Evolutionary conservation across 2,888 invertebrate genomes (phyloP).

Genomic region (Drosophila melanosoma): DNA sequence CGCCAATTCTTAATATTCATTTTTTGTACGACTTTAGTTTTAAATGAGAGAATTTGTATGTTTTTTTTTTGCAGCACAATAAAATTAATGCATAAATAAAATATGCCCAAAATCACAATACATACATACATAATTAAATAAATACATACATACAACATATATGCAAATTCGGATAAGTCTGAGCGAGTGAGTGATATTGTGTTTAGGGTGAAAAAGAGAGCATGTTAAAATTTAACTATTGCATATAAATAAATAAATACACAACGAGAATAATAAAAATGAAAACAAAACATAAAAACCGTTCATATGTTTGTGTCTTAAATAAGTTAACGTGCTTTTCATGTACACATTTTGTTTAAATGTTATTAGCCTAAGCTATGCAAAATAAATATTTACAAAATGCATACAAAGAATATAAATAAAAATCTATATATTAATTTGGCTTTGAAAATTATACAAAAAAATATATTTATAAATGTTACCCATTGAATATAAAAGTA

Average conservation of each 20-base stretch:
- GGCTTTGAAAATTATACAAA: slow-evolving; percentile 20
- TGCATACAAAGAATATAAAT: slow-evolving; percentile 39
- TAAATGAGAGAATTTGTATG: slow-evolving; percentile 19
- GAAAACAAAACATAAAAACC: background rate
- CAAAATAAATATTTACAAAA: slow-evolving; percentile 60
- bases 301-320: slow-evolving; percentile 67
- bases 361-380: slow-evolving; percentile 54
- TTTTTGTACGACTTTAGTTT: slow-evolving; percentile 54
- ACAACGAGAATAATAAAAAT: background rate
- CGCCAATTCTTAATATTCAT: slow-evolving; percentile 37
- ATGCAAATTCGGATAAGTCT: slow-evolving; percentile 84
- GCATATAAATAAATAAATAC: slow-evolving; percentile 38
- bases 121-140: slow-evolving; percentile 33
- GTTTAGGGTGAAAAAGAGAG: slow-evolving; percentile 81
- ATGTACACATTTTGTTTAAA: slow-evolving; percentile 52
- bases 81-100: slow-evolving; percentile 29
- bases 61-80: slow-evolving; percentile 15
- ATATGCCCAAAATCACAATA: slow-evolving; percentile 36
- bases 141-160: slow-evolving; percentile 46
- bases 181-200: slow-evolving; percentile 85
- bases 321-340: slow-evolving; percentile 62
- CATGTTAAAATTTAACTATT: slow-evolving; percentile 47
- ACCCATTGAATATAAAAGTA: slow-evolving; percentile 27
- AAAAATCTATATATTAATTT: slow-evolving; percentile 26
- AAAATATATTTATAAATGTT: slow-evolving; percentile 7